Conservation (phyloP, 1,140 invertebrate genomes). For the Scaptomyza graminum region DNA sequence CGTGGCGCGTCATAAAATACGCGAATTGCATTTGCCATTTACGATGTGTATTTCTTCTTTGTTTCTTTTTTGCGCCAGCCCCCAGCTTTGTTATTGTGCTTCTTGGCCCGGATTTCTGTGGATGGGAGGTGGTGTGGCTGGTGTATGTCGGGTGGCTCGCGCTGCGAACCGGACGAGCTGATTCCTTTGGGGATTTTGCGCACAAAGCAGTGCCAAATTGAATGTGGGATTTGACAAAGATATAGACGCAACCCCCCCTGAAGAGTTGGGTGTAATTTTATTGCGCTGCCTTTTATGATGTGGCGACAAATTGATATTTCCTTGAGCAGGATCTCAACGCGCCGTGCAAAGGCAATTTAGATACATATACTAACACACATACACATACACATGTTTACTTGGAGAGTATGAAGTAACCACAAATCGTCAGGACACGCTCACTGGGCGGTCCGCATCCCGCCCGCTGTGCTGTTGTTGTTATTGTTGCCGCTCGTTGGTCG, state of each 20-base stretch:
- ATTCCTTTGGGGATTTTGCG: constrained; percentile 80
- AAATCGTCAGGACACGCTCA: constrained; percentile 49
- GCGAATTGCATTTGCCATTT: constrained; percentile 83
- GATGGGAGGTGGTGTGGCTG: constrained; percentile 15
- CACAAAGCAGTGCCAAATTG: constrained; percentile 83
- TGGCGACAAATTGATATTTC: constrained; percentile 83
- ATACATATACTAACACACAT: constrained; percentile 44
- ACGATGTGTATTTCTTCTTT: constrained; percentile 64
- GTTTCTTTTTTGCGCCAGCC: constrained; percentile 18
- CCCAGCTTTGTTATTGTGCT: constrained; percentile 51
- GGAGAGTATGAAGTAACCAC: constrained; percentile 39
- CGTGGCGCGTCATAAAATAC: constrained; percentile 79
- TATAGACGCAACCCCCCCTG: constrained; percentile 47
- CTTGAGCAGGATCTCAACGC: constrained; percentile 32
- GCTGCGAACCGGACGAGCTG: constrained; percentile 46
- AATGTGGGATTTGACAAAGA: constrained; percentile 80
- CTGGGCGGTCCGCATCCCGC: constrained; percentile 67
- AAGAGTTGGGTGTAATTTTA: constrained; percentile 69
- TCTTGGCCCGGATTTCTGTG: constrained; percentile 41
- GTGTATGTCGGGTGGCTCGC: not conserved
- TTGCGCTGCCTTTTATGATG: constrained; percentile 83
- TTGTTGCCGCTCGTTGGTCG: constrained; percentile 35
- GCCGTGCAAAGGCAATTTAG: constrained; percentile 72
- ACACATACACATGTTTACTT: constrained; percentile 4
- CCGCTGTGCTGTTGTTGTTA: constrained; percentile 51